Conservation (phyloP, 2,113 vertebrate species). For the Menura novaehollandiae region DNA sequence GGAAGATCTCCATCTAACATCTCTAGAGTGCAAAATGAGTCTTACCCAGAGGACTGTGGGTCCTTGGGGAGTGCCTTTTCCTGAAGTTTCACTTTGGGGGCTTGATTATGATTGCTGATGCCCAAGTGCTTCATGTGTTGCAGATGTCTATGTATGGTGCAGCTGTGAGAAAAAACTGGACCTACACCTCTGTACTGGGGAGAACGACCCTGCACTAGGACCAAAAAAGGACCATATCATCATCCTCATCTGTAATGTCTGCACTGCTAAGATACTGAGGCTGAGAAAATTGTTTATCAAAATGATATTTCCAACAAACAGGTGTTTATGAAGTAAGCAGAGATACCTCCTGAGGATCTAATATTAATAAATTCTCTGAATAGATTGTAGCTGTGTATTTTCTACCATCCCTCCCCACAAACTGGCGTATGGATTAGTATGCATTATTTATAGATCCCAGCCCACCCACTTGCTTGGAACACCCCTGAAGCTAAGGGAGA, state of each 20-base stretch:
- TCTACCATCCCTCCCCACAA: not conserved
- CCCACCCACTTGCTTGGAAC: not conserved
- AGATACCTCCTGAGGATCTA: not conserved
- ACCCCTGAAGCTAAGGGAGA: not conserved
- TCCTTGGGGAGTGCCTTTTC: not conserved
- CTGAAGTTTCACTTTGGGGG: not conserved
- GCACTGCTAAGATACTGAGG: not conserved
- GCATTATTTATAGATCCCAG: not conserved
- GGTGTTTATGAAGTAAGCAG: not conserved
- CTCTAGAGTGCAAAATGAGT: not conserved
- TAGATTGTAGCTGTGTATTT: not conserved
- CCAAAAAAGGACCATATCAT: not conserved
- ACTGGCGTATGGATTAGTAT: not conserved
- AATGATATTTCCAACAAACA: not conserved
- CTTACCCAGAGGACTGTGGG: not conserved
- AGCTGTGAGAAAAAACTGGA: not conserved
- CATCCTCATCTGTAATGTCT: not conserved
- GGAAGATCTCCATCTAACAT: not conserved
- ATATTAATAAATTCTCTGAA: not conserved
- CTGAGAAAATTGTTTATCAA: not conserved
- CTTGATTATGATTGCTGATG: not conserved
- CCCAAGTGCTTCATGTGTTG: not conserved
- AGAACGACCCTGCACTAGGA: not conserved
- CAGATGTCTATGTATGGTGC: not conserved
- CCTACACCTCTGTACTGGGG: not conserved